A percentile compares a stretch with the other conserved stretches of the same genome.
These are phyloP conservation scores for Mythimna lalbum DNA, from an alignment of 2,888 invertebrate species.

Conservation along the genomic window DNA sequence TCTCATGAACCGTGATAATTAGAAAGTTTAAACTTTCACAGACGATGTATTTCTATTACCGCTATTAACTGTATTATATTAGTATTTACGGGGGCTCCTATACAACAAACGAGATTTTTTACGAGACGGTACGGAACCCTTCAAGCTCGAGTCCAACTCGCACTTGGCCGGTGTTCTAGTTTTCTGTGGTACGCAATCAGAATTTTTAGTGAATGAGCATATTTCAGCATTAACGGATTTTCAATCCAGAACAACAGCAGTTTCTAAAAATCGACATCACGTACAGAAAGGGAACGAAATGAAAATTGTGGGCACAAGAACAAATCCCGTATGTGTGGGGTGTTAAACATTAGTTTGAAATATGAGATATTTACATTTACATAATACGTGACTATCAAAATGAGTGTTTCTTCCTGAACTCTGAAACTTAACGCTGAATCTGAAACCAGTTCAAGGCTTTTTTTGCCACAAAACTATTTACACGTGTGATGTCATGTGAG, in stretches of 20 bases:
- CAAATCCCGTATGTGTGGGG: conserved; percentile 25
- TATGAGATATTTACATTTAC: conserved; percentile 46
- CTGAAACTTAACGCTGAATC: conserved; percentile 24
- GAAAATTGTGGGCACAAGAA: conserved; percentile 31
- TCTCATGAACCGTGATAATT: no score
- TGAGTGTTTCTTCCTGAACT: conserved; percentile 19
- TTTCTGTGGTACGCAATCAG: conserved; percentile 18
- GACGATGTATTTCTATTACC: no score
- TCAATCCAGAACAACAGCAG: conserved; percentile 12
- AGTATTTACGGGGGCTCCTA: no score
- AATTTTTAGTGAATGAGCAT: conserved; percentile 35
- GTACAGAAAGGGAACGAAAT: conserved; percentile 13
- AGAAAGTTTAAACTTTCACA: no score
- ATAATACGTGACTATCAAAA: conserved; percentile 40
- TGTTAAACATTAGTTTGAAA: conserved; percentile 44
- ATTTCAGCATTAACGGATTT: conserved; percentile 35
- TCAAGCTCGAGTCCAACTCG: no score
- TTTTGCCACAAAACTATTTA: not conserved
- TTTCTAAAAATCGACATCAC: conserved; percentile 29
- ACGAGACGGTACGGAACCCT: no score
- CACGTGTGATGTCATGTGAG: not conserved
- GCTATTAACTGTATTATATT: no score
- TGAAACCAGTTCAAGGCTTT: not conserved
- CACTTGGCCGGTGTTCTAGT: not conserved
- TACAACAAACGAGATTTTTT: no score